Percentiles rank a stretch among this genome's conserved stretches.
Evolutionary conservation across 2,888 invertebrate genomes (phyloP).

Genomic region (Hartigia nigra): DNA sequence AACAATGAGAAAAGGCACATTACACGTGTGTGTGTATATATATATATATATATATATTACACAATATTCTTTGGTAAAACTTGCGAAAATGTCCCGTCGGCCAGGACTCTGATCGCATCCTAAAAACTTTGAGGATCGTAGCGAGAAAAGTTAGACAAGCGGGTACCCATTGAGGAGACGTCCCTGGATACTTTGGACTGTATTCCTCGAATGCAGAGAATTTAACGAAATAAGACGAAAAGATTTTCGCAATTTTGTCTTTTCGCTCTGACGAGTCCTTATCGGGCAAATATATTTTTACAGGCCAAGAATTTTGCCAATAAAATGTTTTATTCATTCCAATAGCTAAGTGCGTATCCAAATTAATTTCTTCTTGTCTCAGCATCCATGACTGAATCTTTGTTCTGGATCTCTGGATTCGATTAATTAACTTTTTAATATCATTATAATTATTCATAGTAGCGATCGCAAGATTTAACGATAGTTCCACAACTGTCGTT

Average conservation of each 20-base stretch:
- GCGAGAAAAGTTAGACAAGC: not conserved
- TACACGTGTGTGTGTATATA: not conserved
- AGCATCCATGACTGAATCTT: not conserved
- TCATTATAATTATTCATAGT: not conserved
- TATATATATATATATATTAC: too few species aligned
- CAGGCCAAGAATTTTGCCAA: too few species aligned
- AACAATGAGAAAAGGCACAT: not conserved
- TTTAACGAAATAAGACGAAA: not conserved
- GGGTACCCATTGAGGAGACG: not conserved
- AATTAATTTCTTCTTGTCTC: not conserved
- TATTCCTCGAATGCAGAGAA: not conserved
- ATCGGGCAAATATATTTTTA: not conserved
- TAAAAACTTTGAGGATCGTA: not conserved
- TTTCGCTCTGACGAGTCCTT: not conserved
- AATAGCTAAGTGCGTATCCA: not conserved
- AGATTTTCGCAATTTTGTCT: not conserved
- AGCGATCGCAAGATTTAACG: not conserved
- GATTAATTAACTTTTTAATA: slow-evolving; percentile 3
- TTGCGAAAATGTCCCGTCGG: not conserved
- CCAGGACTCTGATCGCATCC: not conserved
- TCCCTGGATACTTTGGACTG: not conserved
- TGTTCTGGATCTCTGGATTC: not conserved
- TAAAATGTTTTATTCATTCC: not conserved
- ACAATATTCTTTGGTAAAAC: too few species aligned
- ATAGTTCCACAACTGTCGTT: not conserved